phyloP scores from a whole-genome alignment of 2,797 vertebrate species.

The Delichon dasypus region DNA sequence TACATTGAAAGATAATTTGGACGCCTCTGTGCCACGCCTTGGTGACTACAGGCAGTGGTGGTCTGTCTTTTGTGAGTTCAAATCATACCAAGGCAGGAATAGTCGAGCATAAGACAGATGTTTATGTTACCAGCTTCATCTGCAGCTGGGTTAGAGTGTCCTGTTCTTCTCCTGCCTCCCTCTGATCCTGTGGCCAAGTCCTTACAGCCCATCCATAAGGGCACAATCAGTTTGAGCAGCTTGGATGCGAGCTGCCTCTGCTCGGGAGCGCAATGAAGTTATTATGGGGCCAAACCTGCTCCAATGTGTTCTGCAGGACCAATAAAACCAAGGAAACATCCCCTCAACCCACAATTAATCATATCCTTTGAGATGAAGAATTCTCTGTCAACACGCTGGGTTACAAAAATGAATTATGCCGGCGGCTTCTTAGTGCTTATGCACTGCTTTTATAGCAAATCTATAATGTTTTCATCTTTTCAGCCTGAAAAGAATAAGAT shows the following conservation, averaged over 20 bases:
- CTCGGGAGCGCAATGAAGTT: neutral
- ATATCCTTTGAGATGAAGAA: neutral
- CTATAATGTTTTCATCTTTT: neutral
- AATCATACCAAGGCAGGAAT: neutral
- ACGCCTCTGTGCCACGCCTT: neutral
- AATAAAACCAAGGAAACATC: neutral
- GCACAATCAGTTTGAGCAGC: neutral
- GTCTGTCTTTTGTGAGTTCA: neutral
- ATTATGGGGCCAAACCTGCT: neutral
- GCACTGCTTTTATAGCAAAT: neutral
- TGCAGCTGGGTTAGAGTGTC: neutral
- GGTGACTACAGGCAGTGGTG: neutral
- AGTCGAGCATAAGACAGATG: neutral
- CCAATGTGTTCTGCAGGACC: neutral
- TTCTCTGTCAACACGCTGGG: neutral
- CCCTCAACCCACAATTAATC: neutral
- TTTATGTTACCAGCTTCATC: neutral
- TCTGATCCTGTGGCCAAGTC: accelerated
- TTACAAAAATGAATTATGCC: neutral
- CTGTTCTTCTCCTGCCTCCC: neutral
- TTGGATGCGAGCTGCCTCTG: neutral
- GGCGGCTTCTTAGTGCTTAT: neutral
- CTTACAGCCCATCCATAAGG: neutral
- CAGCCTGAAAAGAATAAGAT: neutral
- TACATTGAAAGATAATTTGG: neutral